A percentile compares a stretch with the other conserved stretches of the same genome.
phyloP scores from a whole-genome alignment of 2,797 vertebrate species.

The Micromesistius poutassou region DNA sequence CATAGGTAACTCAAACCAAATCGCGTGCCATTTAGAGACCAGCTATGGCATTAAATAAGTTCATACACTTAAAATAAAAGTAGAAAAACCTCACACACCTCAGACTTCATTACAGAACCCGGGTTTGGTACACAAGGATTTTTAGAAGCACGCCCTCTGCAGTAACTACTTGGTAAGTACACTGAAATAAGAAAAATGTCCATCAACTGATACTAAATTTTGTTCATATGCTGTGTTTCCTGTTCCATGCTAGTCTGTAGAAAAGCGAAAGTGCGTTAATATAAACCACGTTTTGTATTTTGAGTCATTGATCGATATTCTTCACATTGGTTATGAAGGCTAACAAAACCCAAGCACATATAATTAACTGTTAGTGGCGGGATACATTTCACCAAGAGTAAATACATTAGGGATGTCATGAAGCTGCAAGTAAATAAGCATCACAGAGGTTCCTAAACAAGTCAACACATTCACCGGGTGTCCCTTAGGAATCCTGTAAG shows the following conservation, averaged over 20 bases:
- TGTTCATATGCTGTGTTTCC: background rate
- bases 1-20: constrained; percentile 5
- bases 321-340: background rate
- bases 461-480: background rate
- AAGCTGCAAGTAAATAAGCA: background rate
- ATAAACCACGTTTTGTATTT: background rate
- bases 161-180: background rate
- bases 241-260: background rate
- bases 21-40: constrained; percentile 39
- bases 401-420: background rate
- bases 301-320: background rate
- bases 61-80: constrained; percentile 25
- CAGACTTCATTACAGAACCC: background rate
- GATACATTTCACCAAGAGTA: background rate
- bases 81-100: background rate
- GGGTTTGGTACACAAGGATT: background rate
- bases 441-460: background rate
- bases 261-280: background rate
- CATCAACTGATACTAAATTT: background rate
- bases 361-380: background rate
- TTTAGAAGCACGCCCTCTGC: background rate
- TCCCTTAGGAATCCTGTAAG: background rate
- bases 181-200: background rate
- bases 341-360: constrained; percentile 1
- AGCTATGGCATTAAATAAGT: constrained; percentile 48